Evolutionary conservation across 2,888 invertebrate species (phyloP), one percentile per base, ranked within the genome.

Genomic region (Linnaemya vulpina): DNA sequence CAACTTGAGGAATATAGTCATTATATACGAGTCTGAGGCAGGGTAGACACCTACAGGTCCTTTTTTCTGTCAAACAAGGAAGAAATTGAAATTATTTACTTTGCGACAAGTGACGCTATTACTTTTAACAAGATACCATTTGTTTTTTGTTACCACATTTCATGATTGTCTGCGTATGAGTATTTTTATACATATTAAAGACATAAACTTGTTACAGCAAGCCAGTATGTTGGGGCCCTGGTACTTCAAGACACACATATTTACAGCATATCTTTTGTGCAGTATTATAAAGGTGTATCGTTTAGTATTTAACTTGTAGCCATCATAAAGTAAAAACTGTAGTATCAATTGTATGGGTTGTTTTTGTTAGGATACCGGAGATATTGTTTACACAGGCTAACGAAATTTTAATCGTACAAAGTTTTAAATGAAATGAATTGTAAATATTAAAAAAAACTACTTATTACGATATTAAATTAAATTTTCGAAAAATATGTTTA

Each of bases 271-370:
- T 53, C 3, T 2, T 62, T 49, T 63, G 40, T 25, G 51, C n/a
- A n/a, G n/a, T n/a, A n/a, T 15, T 30, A 43, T 20, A 40, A 7
- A 78, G 25, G 20, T 78, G 15, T 62, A 70, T 62, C 40, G 65
- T 74, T 65, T 49, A 49, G 80, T 30, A 51, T 74, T 68, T 74
- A 60, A 40, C 25, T 76, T 76, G 38, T 49, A 65, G 55, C 62
- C 63, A 51, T 40, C 55, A 76, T 82, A 76, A 70, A 65, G 20
- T 49, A 60, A 82, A 82, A 75, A 65, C 49, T 71, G 7, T 63
- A 70, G 70, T 55, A 81, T 46, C 75, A 75, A 81, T 75, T 63
- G 51, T 35, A 30, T 43, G 30, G 17, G 2, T 4, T 40, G 15
- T 60, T 20, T 40, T 49, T 49, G 17, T 55, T 70, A 20, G 38